Evolutionary conservation across 2,888 invertebrate species (phyloP), one percentile per base, ranked within the genome.

Genomic region (Cerastis leucographa): DNA sequence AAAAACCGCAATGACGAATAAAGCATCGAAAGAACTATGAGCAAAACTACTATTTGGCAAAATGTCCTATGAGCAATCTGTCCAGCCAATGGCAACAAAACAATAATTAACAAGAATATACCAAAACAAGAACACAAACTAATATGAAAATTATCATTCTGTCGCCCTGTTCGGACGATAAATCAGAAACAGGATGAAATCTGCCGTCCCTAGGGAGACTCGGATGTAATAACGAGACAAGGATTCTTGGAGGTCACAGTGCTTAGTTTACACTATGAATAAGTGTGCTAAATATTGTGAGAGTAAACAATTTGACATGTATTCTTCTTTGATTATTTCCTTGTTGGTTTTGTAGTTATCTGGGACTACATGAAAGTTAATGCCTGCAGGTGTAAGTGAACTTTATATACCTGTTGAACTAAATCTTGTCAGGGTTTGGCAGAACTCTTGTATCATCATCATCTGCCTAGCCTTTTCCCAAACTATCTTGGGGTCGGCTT

Each of bases 151-250:
- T 77, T 81, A 84, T 77, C 74, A 74, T 66, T 66, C 74, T 22
- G 76, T 54, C 80, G 74, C 71, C 56, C 49, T 66, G 54, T 84
- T 75, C 76, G 76, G 77, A 74, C 74, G 35, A 86, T 86, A 86
- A 86, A 86, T 86, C 75, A 78, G 62, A 40, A 35, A 56, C 69
- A 85, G 85, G 80, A 85, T 80, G 80, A 78, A 78, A 85, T 86
- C 77, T 71, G 74, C 79, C 82, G 74, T 68, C 85, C 72, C 77
- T 4, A 7, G 86, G 82, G 86, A 78, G 74, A 64, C 49, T 78
- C 80, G 85, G 86, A 84, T 84, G 73, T 84, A 78, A 69, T 77
- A 82, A 84, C 51, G 56, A 70, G 22, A 44, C 79, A 64, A 78
- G 84, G 77, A 71, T 66, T 22, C 70, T 54, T 68, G 67, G 72